Conservation (phyloP, 2,888 invertebrate species). For the Temnothorax rugatulus region DNA sequence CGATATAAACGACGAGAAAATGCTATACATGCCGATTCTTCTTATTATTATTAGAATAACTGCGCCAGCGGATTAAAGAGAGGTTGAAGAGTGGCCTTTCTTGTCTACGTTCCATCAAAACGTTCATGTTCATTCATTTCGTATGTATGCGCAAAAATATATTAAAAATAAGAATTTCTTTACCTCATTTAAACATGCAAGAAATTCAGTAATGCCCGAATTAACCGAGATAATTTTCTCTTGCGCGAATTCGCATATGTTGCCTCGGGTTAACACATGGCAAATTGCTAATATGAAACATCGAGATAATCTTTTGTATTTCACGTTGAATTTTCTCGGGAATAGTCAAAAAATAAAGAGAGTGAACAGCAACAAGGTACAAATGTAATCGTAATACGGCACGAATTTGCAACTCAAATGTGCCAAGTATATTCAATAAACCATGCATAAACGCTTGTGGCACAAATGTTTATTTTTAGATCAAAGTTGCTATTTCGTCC, state of each 20-base stretch:
- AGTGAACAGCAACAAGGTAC: neutral
- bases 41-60: neutral
- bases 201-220: slow-evolving; percentile 9
- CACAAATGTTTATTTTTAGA: slow-evolving; percentile 64
- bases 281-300: slow-evolving; percentile 20
- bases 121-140: neutral
- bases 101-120: neutral
- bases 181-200: neutral
- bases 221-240: slow-evolving; percentile 5
- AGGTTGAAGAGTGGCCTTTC: neutral
- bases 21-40: neutral
- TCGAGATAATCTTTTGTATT: neutral
- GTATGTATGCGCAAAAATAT: neutral
- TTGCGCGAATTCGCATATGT: neutral
- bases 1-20: neutral
- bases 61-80: neutral
- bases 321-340: neutral
- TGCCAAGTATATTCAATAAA: slow-evolving; percentile 52
- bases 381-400: neutral
- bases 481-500: slow-evolving; percentile 48
- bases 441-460: slow-evolving; percentile 45
- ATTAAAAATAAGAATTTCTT: neutral
- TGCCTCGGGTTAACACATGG: slow-evolving; percentile 2
- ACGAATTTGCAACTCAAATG: slow-evolving; percentile 61
- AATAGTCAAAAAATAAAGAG: slow-evolving; percentile 25